Evolutionary conservation across 2,113 vertebrate species (phyloP).

Genomic region (Tyrannus savana): DNA sequence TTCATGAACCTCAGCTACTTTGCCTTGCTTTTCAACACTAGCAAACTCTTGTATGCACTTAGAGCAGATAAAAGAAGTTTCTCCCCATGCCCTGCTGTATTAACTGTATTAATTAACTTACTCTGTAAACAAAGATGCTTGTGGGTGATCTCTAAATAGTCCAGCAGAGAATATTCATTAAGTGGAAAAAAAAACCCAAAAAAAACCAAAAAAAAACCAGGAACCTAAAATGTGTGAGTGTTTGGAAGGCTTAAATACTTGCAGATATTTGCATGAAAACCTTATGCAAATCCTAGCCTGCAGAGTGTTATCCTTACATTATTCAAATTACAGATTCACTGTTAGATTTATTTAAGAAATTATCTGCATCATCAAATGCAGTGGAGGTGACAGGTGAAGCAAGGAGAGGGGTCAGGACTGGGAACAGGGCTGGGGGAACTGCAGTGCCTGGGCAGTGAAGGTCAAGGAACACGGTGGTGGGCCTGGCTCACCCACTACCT

Average conservation of each 20-base stretch:
- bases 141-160: neutral
- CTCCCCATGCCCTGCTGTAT: neutral
- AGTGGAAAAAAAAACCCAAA: neutral
- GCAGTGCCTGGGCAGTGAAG: neutral
- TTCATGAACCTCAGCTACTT: neutral
- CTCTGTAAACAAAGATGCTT: conserved; percentile 25
- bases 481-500: neutral
- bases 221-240: neutral
- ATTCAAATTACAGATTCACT: neutral
- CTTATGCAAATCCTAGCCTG: neutral
- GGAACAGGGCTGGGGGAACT: neutral
- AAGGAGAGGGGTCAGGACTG: neutral
- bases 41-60: neutral
- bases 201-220: neutral
- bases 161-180: conserved; percentile 9
- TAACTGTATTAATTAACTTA: neutral
- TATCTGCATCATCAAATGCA: neutral
- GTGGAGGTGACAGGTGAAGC: neutral
- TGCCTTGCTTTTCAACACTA: neutral
- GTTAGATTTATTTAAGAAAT: neutral
- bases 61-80: neutral
- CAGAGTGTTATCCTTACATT: neutral
- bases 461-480: neutral
- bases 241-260: conserved; percentile 31
- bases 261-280: conserved; percentile 11